Evolutionary conservation across 2,888 invertebrate species (phyloP).

Genomic region (Chymomyza caudatula): DNA sequence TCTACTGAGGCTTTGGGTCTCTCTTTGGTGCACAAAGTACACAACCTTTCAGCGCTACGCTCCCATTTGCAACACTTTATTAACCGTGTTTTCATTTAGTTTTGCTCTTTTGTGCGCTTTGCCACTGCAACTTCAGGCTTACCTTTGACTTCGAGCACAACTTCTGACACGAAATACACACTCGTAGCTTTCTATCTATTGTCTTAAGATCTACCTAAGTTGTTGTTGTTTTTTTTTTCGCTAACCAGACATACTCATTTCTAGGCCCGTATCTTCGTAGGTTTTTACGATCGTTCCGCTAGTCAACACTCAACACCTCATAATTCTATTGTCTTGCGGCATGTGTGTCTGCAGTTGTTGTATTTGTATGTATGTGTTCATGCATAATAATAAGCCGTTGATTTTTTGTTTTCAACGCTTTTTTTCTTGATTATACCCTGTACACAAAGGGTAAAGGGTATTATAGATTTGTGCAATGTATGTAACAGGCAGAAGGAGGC

Average conservation of each 20-base stretch:
- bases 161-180: conserved; percentile 33
- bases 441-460: too few relatives aligned
- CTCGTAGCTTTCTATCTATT: conserved; percentile 64
- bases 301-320: conserved; percentile 72
- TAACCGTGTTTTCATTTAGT: conserved; percentile 35
- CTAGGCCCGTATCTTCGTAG: conserved; percentile 9
- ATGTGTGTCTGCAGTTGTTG: conserved; percentile 25
- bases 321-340: conserved; percentile 67
- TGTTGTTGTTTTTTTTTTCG: conserved; percentile 3
- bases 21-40: background rate
- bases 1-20: background rate
- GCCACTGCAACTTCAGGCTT: conserved; percentile 7
- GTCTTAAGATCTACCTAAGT: conserved; percentile 27
- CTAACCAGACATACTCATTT: conserved; percentile 20
- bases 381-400: conserved; percentile 3
- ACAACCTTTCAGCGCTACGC: background rate
- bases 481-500: too few relatives aligned
- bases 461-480: too few relatives aligned
- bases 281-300: conserved; percentile 57
- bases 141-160: conserved; percentile 26
- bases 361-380: conserved; percentile 21
- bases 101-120: conserved; percentile 38
- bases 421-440: background rate
- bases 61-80: conserved; percentile 43
- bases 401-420: background rate